Base-by-base conservation (phyloP, 2,113 vertebrate species). In the human region DNA sequence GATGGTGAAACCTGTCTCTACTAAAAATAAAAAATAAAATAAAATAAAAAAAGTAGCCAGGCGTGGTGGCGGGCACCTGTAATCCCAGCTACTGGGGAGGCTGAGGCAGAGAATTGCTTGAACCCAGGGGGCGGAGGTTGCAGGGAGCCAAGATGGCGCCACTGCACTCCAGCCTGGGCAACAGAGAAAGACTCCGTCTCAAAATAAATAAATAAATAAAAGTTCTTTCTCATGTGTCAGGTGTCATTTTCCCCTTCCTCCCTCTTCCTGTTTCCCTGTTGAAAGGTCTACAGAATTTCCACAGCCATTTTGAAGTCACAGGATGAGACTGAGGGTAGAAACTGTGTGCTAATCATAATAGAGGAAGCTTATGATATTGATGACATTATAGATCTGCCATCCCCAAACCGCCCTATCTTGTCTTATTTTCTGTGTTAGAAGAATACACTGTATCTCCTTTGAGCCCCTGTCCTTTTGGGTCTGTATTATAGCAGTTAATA, bases 311-410 rank as follows among this genome's bases (percentile, higher is more conserved):
- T 30, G 32, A 89, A 93, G 91, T 22, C 2, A 40, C 13, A 6
- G 30, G 27, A 55, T 80, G 45, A 5, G n/a, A 70, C 0, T 38
- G 25, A 85, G 17, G 27, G 35, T 32, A 45, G 35, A 73, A 45
- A 4, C 3, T 8, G 8, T 18, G 11, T 55, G 35, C 32, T 76
- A 79, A 83, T 22, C 18, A 16, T 0, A 22, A 5, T 10, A 45
- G 10, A 0, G 3, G 32, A 84, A 57, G 5, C 12, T 10, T 18
- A 17, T 2, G 5, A 30, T 32, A n/a, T 13, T 13, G 27, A 18
- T 22, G 9, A 59, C 4, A 4, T 1, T 8, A 2, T 18, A 5
- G 14, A 30, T 32, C 8, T 50, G 22, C 27, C 30, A 13, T 22
- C 3, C 12, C 25, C 45, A 35, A 38, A n/a, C 8, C 30, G 13